phyloP scores from a whole-genome alignment of 2,888 invertebrate genomes.

The Drosophila subsilvestris region DNA sequence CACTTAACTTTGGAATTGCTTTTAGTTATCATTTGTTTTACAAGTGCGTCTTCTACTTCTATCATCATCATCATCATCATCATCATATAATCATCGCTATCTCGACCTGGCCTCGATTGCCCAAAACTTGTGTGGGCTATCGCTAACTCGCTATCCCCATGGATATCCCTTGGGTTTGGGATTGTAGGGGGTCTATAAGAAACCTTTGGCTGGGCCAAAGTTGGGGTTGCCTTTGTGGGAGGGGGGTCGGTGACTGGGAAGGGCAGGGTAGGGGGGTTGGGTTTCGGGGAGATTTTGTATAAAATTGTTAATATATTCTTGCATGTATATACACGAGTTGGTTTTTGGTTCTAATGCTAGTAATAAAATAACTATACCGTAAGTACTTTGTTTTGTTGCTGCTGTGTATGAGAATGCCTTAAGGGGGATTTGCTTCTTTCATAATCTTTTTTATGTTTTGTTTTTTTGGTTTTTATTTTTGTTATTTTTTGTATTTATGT shows the following conservation, averaged over 20 bases:
- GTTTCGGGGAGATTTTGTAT: conserved; percentile 54
- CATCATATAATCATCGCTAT: background rate
- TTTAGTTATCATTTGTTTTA: conserved; percentile 78
- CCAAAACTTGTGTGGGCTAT: background rate
- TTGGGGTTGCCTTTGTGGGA: conserved; percentile 26
- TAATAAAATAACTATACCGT: conserved; percentile 76
- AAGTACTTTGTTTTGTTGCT: conserved; percentile 62
- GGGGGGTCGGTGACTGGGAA: background rate
- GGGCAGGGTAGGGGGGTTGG: conserved; percentile 7
- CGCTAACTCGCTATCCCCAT: background rate
- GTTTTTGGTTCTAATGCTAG: conserved; percentile 47
- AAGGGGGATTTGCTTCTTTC: conserved; percentile 37
- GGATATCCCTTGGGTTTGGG: conserved; percentile 1
- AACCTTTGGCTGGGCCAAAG: conserved; percentile 60
- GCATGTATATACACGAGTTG: conserved; percentile 58
- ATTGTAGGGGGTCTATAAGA: conserved; percentile 20
- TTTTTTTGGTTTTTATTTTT: conserved; percentile 41
- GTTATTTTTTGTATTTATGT: conserved; percentile 25
- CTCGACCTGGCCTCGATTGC: background rate
- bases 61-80: conserved; percentile 28
- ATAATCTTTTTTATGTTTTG: conserved; percentile 17
- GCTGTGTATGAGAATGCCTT: conserved; percentile 55
- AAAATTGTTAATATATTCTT: conserved; percentile 64
- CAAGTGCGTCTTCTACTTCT: conserved; percentile 68
- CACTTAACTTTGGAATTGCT: conserved; percentile 80